A percentile compares a stretch with the other conserved stretches of the same genome.
phyloP scores from a whole-genome alignment of 2,888 invertebrate genomes.

The Drosophila antonietae region DNA sequence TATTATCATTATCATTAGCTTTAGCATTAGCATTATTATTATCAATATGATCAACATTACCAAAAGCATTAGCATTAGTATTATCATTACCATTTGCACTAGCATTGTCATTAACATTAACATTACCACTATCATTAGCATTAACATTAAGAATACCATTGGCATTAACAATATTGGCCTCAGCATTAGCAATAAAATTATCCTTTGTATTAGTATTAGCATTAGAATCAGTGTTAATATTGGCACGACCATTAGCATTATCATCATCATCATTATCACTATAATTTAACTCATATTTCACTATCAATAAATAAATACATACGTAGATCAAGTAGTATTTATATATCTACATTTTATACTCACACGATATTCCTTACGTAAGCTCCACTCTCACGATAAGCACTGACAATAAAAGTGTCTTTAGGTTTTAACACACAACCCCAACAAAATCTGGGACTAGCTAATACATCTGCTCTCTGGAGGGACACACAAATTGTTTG shows the following conservation, averaged over 20 bases:
- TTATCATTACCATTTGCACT: not conserved
- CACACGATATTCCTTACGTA: not conserved
- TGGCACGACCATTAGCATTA: too few species aligned
- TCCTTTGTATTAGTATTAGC: not conserved
- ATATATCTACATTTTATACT: too few species aligned
- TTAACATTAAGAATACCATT: not conserved
- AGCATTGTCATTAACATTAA: not conserved
- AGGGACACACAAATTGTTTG: constrained; percentile 46
- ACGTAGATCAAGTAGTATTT: not conserved
- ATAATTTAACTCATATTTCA: not conserved
- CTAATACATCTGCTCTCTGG: constrained; percentile 33
- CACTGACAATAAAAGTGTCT: not conserved
- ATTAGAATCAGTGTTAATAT: not conserved
- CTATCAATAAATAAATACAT: too few species aligned
- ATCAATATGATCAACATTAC: not conserved
- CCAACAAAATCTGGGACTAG: not conserved
- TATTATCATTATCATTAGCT: not conserved
- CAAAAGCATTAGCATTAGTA: not conserved
- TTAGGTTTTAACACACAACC: not conserved
- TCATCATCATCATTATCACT: not conserved
- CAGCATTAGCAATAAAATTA: not conserved
- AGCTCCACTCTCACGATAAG: not conserved
- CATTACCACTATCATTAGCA: not conserved
- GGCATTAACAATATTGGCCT: not conserved
- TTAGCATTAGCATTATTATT: not conserved